Base-by-base conservation (phyloP, 1,140 invertebrate species). In the Drosophila biarmipes region DNA sequence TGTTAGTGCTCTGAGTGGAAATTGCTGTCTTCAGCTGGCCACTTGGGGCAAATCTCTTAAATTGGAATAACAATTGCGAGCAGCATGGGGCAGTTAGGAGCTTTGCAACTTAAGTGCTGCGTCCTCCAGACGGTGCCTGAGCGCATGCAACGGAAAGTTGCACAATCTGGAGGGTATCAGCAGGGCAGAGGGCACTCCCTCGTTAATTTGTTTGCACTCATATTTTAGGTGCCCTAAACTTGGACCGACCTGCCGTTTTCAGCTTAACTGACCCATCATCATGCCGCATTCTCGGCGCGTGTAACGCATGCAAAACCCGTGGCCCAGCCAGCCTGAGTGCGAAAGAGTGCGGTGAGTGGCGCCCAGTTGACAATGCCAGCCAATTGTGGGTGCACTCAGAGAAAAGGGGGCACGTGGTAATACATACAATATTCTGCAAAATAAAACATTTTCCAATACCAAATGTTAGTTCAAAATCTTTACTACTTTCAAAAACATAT, bases 81-180 rank as follows among this genome's bases (percentile, higher is more conserved):
- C n/a, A 55, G 55, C 10, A 46, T 12, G 31, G 19, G 69, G 38
- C 49, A 56, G 37, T 21, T 40, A 56, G 38, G 40, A 67, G n/a
- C 46, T 68, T 54, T 53, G 77, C 55, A 79, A 67, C 80, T 85
- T 84, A 63, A 84, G 80, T 84, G 76, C 80, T 58, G 51, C 43
- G 42, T 58, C 66, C 80, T 45, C 59, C 37, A 48, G 67, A 37
- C 67, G 34, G 34, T 2, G 15, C 31, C 45, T 29, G 31, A 27
- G n/a, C 37, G 38, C 31, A 14, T 52, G 55, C 58, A 45, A 34
- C 17, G 21, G 19, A 43, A 43, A 62, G 63, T 64, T 51, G 35
- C 19, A n/a, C 63, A 51, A 67, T 43, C 34, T 53, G 14, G 17
- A 24, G 21, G 4, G 27, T 14, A 27, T 31, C 38, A 27, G 34